Conservation (phyloP, 30 jellyfish, hydroid and myxozoan species). For the Aurelia sp. region DNA sequence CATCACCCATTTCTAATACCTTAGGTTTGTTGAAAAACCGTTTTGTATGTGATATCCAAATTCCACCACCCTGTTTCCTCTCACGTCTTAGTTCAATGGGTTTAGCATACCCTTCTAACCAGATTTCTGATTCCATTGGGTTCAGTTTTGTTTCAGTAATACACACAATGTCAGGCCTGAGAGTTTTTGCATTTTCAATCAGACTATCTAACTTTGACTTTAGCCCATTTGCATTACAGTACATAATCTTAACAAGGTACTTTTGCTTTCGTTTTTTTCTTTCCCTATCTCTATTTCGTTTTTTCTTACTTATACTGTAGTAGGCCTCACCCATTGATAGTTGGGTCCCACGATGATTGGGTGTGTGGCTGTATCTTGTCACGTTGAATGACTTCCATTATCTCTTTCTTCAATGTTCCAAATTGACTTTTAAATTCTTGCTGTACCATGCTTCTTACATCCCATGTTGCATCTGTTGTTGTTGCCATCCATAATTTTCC, state of each 20-base stretch:
- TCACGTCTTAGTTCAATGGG: conserved; percentile 1
- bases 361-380: too few relatives aligned
- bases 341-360: conserved; percentile 2
- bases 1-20: conserved; percentile 9
- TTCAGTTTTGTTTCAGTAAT: background rate
- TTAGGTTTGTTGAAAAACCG: background rate
- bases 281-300: too few relatives aligned
- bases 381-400: background rate
- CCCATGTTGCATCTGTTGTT: background rate
- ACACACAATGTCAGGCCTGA: too few relatives aligned
- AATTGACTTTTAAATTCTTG: background rate
- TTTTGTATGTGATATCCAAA: background rate
- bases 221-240: too few relatives aligned
- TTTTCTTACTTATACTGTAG: background rate
- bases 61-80: conserved; percentile 1
- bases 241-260: too few relatives aligned
- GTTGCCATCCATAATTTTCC: background rate
- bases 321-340: background rate
- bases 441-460: background rate
- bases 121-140: conserved; percentile 1
- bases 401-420: background rate
- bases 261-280: too few relatives aligned
- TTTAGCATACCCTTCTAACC: background rate
- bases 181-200: too few relatives aligned
- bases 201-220: too few relatives aligned